These are phyloP conservation scores for Melinaea marsaeus DNA, from an alignment of 2,888 invertebrate genomes.

Conservation along the genomic window DNA sequence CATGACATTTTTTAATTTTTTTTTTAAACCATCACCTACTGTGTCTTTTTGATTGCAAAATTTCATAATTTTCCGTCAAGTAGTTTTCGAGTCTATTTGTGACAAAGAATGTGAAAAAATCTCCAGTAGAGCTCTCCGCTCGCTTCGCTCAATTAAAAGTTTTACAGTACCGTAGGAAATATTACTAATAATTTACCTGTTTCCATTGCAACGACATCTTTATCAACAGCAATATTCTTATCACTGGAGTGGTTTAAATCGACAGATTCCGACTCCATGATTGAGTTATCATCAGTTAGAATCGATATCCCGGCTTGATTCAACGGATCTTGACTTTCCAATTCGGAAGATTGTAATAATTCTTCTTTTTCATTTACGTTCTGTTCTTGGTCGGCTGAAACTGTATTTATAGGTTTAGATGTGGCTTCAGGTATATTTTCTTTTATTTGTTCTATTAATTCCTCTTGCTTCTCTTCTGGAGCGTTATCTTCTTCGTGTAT, in stretches of 20 bases:
- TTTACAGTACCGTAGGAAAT: slow-evolving; percentile 12
- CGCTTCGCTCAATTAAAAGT: no score
- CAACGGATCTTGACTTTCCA: slow-evolving; percentile 42
- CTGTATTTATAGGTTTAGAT: neutral
- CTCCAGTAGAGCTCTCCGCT: no score
- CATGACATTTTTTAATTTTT: no score
- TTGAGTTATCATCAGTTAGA: slow-evolving; percentile 65
- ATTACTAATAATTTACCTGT: slow-evolving; percentile 31
- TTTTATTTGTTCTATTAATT: neutral
- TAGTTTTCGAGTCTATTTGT: no score
- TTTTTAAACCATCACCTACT: no score
- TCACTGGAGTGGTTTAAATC: slow-evolving; percentile 57
- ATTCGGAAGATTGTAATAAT: slow-evolving; percentile 12
- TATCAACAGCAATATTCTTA: slow-evolving; percentile 34
- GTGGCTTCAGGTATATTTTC: slow-evolving; percentile 16
- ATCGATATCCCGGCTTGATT: slow-evolving; percentile 56
- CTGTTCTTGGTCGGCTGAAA: slow-evolving; percentile 14
- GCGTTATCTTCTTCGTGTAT: slow-evolving; percentile 36
- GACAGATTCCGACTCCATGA: slow-evolving; percentile 46
- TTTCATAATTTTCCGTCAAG: no score
- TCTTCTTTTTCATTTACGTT: slow-evolving; percentile 13
- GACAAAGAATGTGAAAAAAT: no score
- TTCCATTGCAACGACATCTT: slow-evolving; percentile 29
- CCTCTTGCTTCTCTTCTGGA: neutral
- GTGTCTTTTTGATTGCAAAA: no score